Evolutionary conservation across 2,888 invertebrate genomes (phyloP), one percentile per base, ranked within the genome.

Genomic region (Periphyllus acericola): DNA sequence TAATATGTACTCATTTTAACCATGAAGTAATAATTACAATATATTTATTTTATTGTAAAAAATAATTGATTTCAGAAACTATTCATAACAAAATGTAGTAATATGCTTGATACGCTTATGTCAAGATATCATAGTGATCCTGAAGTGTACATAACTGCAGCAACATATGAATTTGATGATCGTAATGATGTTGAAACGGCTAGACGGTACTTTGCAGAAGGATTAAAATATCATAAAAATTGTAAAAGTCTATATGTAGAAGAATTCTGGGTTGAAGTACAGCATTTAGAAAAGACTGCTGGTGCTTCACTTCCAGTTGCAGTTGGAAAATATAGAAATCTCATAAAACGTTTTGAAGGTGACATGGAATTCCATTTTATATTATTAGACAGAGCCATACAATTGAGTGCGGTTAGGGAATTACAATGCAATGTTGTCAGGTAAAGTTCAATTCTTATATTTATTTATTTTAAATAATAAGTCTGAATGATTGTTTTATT

Each of bases 121-220:
- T 74, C 66, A 14, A 60, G 66, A 46, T 74, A 81, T 75, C 87
- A 87, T 74, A 75, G 66, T 81, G 87, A 87, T 66, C 87, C 87
- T 46, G 87, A 87, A 81, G 74, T 87, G 0, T 87, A 87, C n/a
- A 66, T 87, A 19, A 87, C 74, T 72, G 87, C 87, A 32, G 87
- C 87, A 66, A 80, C 55, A 3, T 87, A 80, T 66, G 87, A 80
- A 81, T 87, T 87, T 87, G 87, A 87, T 66, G 87, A 87, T n/a
- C 72, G 87, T 34, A 87, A 80, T 6, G 46, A 87, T 74, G 60
- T 87, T 46, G 81, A 87, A 75, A 25, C 55, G 19, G 87, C 87
- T 66, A 72, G 87, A 46, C 40, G 40, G 46, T 87, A 81, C 66
- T 87, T 80, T 74, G n/a, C 55, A 5, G 72, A 87, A 74, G 87